Evolutionary conservation across 2,888 invertebrate species (phyloP), one percentile per base, ranked within the genome.

Genomic region (Tetheella fluctuosa): DNA sequence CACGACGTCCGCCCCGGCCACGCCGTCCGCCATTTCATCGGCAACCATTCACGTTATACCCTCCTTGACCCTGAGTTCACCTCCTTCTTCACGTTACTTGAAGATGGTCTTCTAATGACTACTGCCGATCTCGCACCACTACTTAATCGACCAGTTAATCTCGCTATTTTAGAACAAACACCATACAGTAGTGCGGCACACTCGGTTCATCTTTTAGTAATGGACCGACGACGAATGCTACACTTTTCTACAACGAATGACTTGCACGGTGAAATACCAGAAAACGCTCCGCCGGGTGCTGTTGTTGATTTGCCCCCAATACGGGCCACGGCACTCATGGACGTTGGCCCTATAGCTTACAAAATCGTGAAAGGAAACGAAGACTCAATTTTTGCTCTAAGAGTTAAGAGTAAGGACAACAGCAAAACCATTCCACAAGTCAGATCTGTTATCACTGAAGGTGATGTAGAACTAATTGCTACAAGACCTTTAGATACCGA

Each of bases 1-100:
- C 97, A 98, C 89, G 98, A 98, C 84, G 97, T 97, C 73, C 96
- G 97, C 84, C 97, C 98, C 3, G 98, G 98, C 57, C 97, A 96
- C 90, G 97, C 97, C 84, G 96, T 98, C 80, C 96, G 96, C 84
- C 96, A 96, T 81, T 97, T 97, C 88, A 93, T 94, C 71, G 93
- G 94, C 69, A 93, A 93, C 79, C 94, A 89, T 70, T 91, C 90
- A 59, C 87, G 93, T 64, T 93, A 94, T 78, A 93, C 94, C 61
- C 87, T 94, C 69, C 89, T 97, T 77, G 96, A 97, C 79, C 97
- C 96, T 57, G 97, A 96, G 68, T 97, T 95, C 85, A 96, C 96
- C 55, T 95, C 97, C 71, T 98, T 96, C 88, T 98, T 98, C 88
- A 96, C 98, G 12, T 96, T 98, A 70, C 94, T 98, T 61, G 96